phyloP scores from a whole-genome alignment of 2,888 invertebrate genomes.

The Platypus cylindrus region DNA sequence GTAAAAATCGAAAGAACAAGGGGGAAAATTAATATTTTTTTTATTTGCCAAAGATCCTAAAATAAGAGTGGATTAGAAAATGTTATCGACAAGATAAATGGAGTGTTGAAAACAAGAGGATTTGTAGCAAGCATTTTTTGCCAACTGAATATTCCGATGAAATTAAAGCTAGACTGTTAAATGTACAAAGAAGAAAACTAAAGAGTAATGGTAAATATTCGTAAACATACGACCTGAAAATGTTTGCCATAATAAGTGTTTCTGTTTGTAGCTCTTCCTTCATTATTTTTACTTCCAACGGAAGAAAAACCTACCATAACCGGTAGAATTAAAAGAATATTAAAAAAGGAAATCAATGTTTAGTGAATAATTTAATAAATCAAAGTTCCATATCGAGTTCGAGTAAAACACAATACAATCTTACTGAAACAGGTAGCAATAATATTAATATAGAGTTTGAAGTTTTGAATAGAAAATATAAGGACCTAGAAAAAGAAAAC shows the following conservation, averaged over 20 bases:
- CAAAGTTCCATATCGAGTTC: no score
- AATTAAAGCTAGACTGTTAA: not conserved
- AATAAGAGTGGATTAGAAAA: no score
- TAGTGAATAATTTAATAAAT: no score
- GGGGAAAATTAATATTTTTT: not conserved
- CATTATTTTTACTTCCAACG: not conserved
- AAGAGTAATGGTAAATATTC: not conserved
- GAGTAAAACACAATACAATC: not conserved
- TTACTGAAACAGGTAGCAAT: not conserved
- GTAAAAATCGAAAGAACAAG: conserved; percentile 2
- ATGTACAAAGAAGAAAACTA: not conserved
- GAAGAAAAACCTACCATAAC: no score
- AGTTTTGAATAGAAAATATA: not conserved
- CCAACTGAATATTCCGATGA: conserved; percentile 1
- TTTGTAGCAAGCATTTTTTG: conserved; percentile 3
- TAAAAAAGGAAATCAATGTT: no score
- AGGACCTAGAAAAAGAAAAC: not conserved
- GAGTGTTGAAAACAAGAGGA: conserved; percentile 1
- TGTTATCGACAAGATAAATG: no score
- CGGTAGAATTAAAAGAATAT: no score
- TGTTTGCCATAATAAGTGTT: no score
- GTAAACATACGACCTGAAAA: no score
- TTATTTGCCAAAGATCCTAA: not conserved
- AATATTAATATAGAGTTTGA: not conserved
- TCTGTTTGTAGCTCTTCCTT: not conserved